Evolutionary conservation across 2,888 invertebrate genomes (phyloP).

Genomic region (Lasius fuliginosus): DNA sequence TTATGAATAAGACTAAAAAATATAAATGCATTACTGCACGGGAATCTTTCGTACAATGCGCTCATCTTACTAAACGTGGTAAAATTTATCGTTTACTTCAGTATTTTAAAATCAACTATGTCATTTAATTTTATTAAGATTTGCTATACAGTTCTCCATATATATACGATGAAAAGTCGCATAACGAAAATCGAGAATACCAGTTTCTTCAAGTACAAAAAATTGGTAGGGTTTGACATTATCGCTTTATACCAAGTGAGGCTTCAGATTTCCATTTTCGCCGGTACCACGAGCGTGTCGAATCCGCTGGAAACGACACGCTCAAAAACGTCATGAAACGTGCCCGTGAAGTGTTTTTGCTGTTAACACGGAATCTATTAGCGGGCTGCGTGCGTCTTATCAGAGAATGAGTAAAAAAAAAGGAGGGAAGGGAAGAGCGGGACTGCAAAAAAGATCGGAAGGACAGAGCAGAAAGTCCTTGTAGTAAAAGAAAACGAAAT

Average conservation of each 20-base stretch:
- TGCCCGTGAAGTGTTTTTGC: constrained; percentile 39
- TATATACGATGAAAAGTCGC: not conserved
- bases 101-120: constrained; percentile 18
- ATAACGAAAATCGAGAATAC: not conserved
- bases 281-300: constrained; percentile 36
- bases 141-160: not conserved
- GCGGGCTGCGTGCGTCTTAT: constrained; percentile 42
- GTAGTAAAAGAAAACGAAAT: not conserved
- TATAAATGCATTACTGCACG: not conserved
- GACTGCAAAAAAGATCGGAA: constrained; percentile 15
- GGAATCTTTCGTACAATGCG: not conserved
- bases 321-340: constrained; percentile 43
- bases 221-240: constrained; percentile 35
- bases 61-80: not conserved
- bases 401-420: constrained; percentile 6
- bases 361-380: constrained; percentile 39
- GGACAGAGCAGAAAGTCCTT: constrained; percentile 16
- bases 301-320: constrained; percentile 46
- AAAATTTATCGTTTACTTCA: not conserved
- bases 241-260: constrained; percentile 25
- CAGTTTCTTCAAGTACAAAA: constrained; percentile 27
- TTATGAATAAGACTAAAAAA: not conserved
- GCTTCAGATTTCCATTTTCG: constrained; percentile 51
- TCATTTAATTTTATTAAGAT: constrained; percentile 25
- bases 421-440: not conserved